These are phyloP conservation scores for Eumacrocentrus americanus DNA, from an alignment of 2,888 invertebrate species.

Conservation along the genomic window DNA sequence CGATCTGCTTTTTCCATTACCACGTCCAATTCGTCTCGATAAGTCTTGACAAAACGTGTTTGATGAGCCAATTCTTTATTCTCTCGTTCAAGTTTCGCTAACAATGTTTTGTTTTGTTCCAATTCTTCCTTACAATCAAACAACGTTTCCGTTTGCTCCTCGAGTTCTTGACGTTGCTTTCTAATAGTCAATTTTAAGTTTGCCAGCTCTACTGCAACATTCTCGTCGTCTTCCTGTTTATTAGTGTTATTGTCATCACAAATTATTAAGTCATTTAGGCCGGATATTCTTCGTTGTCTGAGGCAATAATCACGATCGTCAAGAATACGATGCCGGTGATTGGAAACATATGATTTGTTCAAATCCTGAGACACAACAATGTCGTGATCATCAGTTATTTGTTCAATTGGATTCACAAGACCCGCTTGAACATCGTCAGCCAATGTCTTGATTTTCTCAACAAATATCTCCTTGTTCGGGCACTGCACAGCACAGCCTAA, in stretches of 20 bases:
- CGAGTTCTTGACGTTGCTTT: constrained; percentile 89
- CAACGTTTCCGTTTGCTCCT: constrained; percentile 89
- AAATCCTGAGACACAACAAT: constrained; percentile 85
- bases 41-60: constrained; percentile 84
- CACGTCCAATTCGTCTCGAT: constrained; percentile 93
- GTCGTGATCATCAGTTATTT: constrained; percentile 91
- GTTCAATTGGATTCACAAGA: constrained; percentile 92
- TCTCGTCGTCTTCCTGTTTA: constrained; percentile 73
- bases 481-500: constrained; percentile 97
- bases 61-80: constrained; percentile 76
- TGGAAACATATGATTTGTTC: constrained; percentile 79
- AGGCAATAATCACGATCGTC: constrained; percentile 81
- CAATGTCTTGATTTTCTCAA: constrained; percentile 86
- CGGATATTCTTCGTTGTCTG: constrained; percentile 62
- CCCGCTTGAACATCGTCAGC: constrained; percentile 87
- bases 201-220: constrained; percentile 89
- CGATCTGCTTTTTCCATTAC: constrained; percentile 87
- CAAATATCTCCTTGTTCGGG: constrained; percentile 91
- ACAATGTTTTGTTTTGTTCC: constrained; percentile 78
- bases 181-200: constrained; percentile 91
- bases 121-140: constrained; percentile 89
- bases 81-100: constrained; percentile 77
- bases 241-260: constrained; percentile 48
- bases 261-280: constrained; percentile 43
- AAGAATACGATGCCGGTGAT: too few relatives aligned